Evolutionary conservation across 2,797 vertebrate species (phyloP).

Genomic region (Alca torda): DNA sequence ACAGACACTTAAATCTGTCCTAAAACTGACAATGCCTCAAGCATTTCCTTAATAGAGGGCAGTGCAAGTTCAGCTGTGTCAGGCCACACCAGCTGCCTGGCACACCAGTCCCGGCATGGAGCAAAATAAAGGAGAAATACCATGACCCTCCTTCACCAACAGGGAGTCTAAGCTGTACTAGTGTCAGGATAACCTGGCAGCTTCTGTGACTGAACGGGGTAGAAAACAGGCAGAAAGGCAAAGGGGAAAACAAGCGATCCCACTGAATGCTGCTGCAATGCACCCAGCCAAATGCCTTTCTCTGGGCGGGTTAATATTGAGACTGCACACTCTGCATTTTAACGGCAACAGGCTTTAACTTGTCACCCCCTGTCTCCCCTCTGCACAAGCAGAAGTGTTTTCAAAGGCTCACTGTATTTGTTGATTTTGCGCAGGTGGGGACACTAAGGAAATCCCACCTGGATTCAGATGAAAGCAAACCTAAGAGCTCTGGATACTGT

Average conservation of each 20-base stretch:
- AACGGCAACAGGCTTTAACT: not conserved
- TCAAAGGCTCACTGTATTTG: not conserved
- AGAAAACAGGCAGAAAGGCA: not conserved
- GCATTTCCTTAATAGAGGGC: slow-evolving; percentile 28
- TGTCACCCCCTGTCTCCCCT: not conserved
- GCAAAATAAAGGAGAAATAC: not conserved
- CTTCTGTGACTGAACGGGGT: accelerated
- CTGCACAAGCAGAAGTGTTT: not conserved
- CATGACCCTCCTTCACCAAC: not conserved
- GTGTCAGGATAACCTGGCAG: not conserved
- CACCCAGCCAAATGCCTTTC: not conserved
- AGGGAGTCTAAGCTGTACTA: not conserved
- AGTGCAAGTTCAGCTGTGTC: slow-evolving; percentile 18
- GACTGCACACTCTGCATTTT: not conserved
- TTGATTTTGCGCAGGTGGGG: not conserved
- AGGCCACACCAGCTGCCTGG: slow-evolving; percentile 15
- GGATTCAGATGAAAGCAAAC: not conserved
- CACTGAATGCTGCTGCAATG: not conserved
- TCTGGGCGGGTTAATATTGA: not conserved
- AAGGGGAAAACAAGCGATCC: not conserved
- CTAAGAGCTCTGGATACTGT: not conserved
- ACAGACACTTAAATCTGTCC: slow-evolving; percentile 30
- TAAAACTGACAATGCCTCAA: slow-evolving; percentile 24
- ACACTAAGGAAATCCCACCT: not conserved
- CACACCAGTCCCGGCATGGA: accelerated